Evolutionary conservation across 2,888 invertebrate genomes (phyloP), one percentile per base, ranked within the genome.

Genomic region (Abrostola triplasia): DNA sequence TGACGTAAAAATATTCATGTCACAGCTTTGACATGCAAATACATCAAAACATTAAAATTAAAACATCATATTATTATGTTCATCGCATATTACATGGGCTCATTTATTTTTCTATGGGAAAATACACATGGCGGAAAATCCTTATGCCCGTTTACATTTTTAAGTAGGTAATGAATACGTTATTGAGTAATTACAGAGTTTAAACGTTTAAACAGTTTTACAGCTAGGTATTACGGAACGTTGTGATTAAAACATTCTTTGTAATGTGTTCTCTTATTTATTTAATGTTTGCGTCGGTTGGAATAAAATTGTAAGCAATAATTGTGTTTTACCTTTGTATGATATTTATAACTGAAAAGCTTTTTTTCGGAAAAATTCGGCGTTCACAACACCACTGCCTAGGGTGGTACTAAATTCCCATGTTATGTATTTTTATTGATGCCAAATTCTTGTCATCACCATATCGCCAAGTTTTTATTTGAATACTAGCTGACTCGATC

Each of bases 1-100:
- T 24, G 49, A 69, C 60, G 53, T 41, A 67, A 79, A 79, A 66
- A 77, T 79, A 77, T 79, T 79, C 70, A 73, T 73, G 73, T 75
- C 64, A 64, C 50, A 58, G 67, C 79, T 79, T 79, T 79, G 77
- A 73, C 73, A 79, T 79, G 79, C 77, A 79, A 79, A 79, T 79
- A 59, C 65, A 77, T 69, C 55, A 70, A 47, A 75, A 73, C 70
- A 77, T 79, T 68, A 75, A 77, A 79, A 47, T 42, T 42, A 12
- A 40, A 78, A 77, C 76, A 73, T 70, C 69, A 64, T 75, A 70
- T 62, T 67, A 79, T 59, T 40, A 41, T 4, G 64, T 77, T 74
- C 70, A 70, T 70, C 70, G 59, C 65, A 57, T 60, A 59, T 24
- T 24, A 24, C 24, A 24, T 24, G 4, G 24, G 24, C 41, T 7